Conservation (phyloP, 2,888 invertebrate genomes). For the Steromphala cineraria region DNA sequence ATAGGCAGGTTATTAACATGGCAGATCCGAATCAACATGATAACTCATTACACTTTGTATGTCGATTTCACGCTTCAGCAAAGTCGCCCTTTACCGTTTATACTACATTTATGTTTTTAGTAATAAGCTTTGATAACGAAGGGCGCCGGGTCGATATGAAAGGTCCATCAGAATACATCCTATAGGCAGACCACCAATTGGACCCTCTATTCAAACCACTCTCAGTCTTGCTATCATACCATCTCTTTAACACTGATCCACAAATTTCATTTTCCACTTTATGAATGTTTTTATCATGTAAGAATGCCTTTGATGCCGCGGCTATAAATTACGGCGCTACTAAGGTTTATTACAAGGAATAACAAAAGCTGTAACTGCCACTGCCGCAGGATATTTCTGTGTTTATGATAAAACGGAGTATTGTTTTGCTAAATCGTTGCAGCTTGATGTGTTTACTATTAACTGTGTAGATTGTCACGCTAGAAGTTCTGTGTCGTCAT, state of each 20-base stretch:
- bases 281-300: not conserved
- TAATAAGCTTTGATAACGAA: slow-evolving; percentile 3
- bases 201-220: too few species aligned
- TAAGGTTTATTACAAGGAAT: not conserved
- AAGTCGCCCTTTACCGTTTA: not conserved
- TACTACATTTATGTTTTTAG: not conserved
- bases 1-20: slow-evolving; percentile 22
- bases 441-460: too few species aligned
- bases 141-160: not conserved
- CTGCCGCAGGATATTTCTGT: not conserved
- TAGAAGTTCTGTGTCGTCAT: too few species aligned
- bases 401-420: slow-evolving; percentile 8
- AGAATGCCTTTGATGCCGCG: not conserved
- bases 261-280: slow-evolving; percentile 17
- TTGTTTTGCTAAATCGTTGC: not conserved
- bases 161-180: not conserved
- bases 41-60: slow-evolving; percentile 6
- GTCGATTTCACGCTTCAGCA: slow-evolving; percentile 20
- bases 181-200: not conserved
- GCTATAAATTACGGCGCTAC: not conserved
- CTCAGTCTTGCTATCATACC: not conserved
- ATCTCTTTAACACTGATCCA: not conserved
- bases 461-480: not conserved
- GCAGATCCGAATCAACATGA: slow-evolving; percentile 17
- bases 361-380: not conserved